These are phyloP conservation scores for Caenorhabditis imperialis DNA, from an alignment of 2,888 invertebrate genomes.

Conservation along the genomic window DNA sequence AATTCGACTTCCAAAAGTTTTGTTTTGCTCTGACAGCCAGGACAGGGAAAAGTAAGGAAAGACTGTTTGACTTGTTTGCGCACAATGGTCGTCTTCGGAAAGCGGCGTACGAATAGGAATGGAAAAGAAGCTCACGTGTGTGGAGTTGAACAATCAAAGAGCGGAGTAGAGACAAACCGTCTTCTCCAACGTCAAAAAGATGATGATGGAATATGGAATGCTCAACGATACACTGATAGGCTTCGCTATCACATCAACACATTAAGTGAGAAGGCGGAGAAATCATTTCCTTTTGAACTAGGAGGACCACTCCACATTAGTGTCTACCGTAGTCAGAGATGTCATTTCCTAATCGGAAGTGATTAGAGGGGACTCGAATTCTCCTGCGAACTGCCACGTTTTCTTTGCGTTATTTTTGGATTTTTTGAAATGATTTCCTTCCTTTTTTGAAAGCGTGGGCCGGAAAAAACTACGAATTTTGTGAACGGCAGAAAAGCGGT, in stretches of 20 bases:
- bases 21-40: too few relatives aligned
- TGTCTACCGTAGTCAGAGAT: slow-evolving; percentile 6
- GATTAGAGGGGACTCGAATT: background rate
- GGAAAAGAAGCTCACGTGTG: slow-evolving; percentile 41
- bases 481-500: slow-evolving; percentile 25
- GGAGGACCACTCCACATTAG: background rate
- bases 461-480: too few relatives aligned
- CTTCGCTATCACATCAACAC: too few relatives aligned
- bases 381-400: slow-evolving; percentile 14
- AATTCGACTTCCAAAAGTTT: too few relatives aligned
- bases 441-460: too few relatives aligned
- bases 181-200: background rate
- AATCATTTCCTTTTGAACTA: slow-evolving; percentile 3
- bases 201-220: background rate
- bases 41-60: slow-evolving; percentile 24
- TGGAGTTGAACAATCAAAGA: slow-evolving; percentile 45
- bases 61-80: slow-evolving; percentile 50
- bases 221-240: background rate
- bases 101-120: slow-evolving; percentile 10
- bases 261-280: too few relatives aligned
- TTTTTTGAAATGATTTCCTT: too few relatives aligned
- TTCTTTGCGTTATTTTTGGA: too few relatives aligned
- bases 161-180: slow-evolving; percentile 22
- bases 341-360: slow-evolving; percentile 40
- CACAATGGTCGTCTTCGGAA: slow-evolving; percentile 31